Conservation (phyloP, 2,888 invertebrate species). For the Entomobrya multifasciata region DNA sequence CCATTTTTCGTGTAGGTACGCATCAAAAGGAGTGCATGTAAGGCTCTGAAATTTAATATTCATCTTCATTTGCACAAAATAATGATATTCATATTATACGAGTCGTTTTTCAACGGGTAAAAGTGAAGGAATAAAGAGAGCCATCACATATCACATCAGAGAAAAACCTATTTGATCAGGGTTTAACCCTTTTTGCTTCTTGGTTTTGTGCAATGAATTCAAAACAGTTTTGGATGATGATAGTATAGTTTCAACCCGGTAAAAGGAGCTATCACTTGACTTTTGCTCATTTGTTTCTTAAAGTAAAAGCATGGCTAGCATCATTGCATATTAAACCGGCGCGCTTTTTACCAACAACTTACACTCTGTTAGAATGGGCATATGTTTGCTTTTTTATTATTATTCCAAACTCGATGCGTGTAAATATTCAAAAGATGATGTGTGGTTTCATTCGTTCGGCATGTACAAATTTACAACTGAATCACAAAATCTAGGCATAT, state of each 20-base stretch:
- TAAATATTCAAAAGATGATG: conserved; percentile 48
- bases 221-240: conserved; percentile 35
- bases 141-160: conserved; percentile 15
- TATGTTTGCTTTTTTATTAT: conserved; percentile 41
- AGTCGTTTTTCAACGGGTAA: conserved; percentile 45
- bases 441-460: conserved; percentile 55
- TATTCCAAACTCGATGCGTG: conserved; percentile 56
- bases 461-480: conserved; percentile 61
- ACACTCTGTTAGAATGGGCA: background rate
- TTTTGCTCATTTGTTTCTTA: conserved; percentile 29
- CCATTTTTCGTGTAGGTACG: background rate
- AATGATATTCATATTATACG: conserved; percentile 28
- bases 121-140: conserved; percentile 48
- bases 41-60: conserved; percentile 46
- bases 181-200: conserved; percentile 63
- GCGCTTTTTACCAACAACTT: background rate
- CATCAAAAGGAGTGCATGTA: too few species aligned
- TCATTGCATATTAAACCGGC: background rate
- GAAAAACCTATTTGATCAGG: conserved; percentile 34
- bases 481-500: too few species aligned
- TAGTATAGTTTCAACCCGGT: too few species aligned
- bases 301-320: conserved; percentile 32
- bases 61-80: conserved; percentile 56
- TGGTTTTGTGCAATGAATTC: conserved; percentile 66
- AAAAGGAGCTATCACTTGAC: conserved; percentile 27